phyloP scores from a whole-genome alignment of 2,888 invertebrate genomes.

The Cheilosia vernalis region DNA sequence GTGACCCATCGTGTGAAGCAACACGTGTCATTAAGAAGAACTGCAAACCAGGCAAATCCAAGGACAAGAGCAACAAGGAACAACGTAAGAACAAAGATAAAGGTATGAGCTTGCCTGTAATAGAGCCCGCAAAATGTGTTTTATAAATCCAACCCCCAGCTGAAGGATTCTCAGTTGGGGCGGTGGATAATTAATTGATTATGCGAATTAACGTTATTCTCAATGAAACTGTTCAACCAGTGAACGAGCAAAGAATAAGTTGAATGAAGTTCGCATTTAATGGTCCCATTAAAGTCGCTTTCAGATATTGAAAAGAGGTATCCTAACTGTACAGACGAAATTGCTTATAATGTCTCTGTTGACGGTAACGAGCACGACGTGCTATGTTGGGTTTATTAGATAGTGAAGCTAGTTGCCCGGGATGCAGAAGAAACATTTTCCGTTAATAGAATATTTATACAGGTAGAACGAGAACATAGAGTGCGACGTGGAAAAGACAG shows the following conservation, averaged over 20 bases:
- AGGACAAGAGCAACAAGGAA: slow-evolving; percentile 83
- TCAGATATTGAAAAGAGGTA: slow-evolving; percentile 42
- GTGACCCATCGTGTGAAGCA: slow-evolving; percentile 92
- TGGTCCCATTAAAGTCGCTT: slow-evolving; percentile 24
- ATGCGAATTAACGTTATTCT: slow-evolving; percentile 49
- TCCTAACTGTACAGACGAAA: not conserved
- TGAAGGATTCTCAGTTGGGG: not conserved
- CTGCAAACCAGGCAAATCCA: slow-evolving; percentile 90
- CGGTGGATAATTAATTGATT: slow-evolving; percentile 43
- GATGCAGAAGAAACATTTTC: slow-evolving; percentile 4
- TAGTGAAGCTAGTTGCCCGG: not conserved
- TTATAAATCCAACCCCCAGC: not conserved
- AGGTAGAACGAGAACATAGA: not conserved
- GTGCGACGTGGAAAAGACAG: too few species aligned
- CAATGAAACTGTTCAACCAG: slow-evolving; percentile 27
- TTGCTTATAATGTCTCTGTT: not conserved
- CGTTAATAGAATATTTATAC: slow-evolving; percentile 30
- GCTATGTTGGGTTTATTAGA: not conserved
- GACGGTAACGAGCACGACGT: slow-evolving; percentile 9
- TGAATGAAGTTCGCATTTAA: slow-evolving; percentile 63
- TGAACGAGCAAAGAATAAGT: slow-evolving; percentile 18
- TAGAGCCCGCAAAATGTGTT: not conserved
- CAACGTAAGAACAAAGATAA: slow-evolving; percentile 84
- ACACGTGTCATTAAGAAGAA: slow-evolving; percentile 93
- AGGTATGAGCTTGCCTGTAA: slow-evolving; percentile 83